Base-by-base conservation (phyloP, 1,140 invertebrate genomes). In the Drosophila repletoides region DNA sequence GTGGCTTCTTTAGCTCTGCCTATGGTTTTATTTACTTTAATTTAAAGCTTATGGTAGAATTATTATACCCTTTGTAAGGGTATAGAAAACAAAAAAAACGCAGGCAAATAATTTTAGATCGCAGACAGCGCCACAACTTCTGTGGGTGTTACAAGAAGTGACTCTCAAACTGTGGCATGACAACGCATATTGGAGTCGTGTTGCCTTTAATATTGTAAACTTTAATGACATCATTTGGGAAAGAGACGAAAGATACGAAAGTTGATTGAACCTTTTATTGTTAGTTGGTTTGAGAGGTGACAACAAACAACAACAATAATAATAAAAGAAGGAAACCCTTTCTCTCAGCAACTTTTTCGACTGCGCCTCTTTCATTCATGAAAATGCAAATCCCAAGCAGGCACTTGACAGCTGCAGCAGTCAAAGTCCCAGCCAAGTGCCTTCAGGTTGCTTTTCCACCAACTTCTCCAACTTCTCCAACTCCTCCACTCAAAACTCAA, bases 221-320 rank as follows among this genome's bases (percentile, higher is more conserved):
- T 33, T 28, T 61, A 84, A 84, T 84, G 80, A 86, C 79, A 84
- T 84, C 71, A 84, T 75, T 79, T 84, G 43, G 15, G 48, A 10
- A 22, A 28, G 7, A 28, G 24, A 15, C 1, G 21, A 15, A 14
- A 3, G 14, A 15, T 4, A 7, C 15, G 14, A 38, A 26, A 36
- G 71, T 79, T 83, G 73, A 84, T 83, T 83, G 77, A 84, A 77
- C 64, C 48, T 76, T 63, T 72, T 83, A 66, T 83, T 70, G 70
- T 55, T 80, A 38, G 53, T 41, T 24, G 55, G 52, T 49, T 64
- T 49, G 48, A 59, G 28, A 60, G 26, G 36, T 43, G 63, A n/a
- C 36, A 66, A 60, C 45, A 40, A 22, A 53, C 49, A 53, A 21
- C 60, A 55, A 38, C 49, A 45, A 43, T 41, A 58, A 17, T 4